These are phyloP conservation scores for Cricetomys ansorgei DNA, from an alignment of 2,113 vertebrate genomes.

Conservation along the genomic window DNA sequence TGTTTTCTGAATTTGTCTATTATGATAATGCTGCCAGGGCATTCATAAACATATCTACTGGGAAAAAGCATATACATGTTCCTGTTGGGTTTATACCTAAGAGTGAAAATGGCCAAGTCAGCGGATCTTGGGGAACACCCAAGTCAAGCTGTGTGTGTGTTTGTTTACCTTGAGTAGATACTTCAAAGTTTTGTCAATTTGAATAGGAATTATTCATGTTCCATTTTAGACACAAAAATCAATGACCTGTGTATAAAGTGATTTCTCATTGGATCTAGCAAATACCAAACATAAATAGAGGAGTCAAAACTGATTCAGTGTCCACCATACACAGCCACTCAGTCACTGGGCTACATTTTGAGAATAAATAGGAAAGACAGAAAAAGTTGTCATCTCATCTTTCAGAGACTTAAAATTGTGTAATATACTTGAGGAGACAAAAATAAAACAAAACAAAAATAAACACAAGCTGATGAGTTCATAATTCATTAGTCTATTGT, in stretches of 20 bases:
- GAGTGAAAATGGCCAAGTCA: background rate
- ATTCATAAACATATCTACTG: background rate
- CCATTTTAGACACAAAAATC: background rate
- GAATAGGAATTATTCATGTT: background rate
- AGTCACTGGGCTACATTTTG: background rate
- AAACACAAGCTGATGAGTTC: background rate
- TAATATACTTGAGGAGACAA: background rate
- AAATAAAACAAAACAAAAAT: background rate
- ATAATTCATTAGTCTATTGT: background rate
- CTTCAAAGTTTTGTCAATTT: background rate
- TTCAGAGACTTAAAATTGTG: background rate
- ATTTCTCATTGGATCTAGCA: background rate
- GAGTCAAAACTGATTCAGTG: background rate
- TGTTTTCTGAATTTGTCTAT: background rate
- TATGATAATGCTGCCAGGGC: background rate
- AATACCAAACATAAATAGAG: background rate
- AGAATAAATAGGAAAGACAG: background rate
- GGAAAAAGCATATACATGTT: background rate
- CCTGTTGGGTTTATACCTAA: background rate
- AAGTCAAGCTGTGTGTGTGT: background rate
- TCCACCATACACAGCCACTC: fast-evolving
- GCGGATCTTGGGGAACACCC: background rate
- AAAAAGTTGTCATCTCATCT: background rate
- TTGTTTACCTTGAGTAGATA: background rate
- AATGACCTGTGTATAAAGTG: background rate